Evolutionary conservation across 2,797 vertebrate species (phyloP), one percentile per base, ranked within the genome.

Genomic region (Dallia pectoralis): DNA sequence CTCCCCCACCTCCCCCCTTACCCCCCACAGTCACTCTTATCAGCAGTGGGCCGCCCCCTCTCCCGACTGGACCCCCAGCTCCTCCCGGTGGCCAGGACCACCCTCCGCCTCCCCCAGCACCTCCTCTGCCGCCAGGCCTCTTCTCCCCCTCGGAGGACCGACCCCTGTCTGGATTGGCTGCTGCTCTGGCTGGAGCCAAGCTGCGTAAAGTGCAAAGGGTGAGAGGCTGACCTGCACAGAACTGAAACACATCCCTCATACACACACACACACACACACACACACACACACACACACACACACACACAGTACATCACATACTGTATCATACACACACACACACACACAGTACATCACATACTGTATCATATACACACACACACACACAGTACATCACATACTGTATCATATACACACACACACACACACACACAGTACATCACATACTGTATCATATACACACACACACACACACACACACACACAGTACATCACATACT

Each of bases 181-280:
- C 96, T 47, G 97, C 97, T 22, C 95, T 98, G 4, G 96, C 97
- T 65, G 96, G 97, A 90, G 97, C 97, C 85, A 99, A 97, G 85
- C 94, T 99, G 82, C 93, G 96, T 84, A 98, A 97, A 93, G 96
- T 99, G 89, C 92, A 94, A 81, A 88, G 95, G 94, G 97, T 99
- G 94, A 96, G 91, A 33, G 76, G 64, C 4, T 36, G 33, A 49
- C 32, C 56, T 25, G 1, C 64, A 30, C 48, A 67, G 56, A 49
- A 73, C 32, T 3, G 33, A 36, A 27, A 62, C 25, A 75, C 3
- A 48, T 56, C 67, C 4, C 63, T 74, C 70, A 79, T 30, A 40
- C 78, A 78, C 56, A 40, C 66, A 12, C 69, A 75, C 72, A 75
- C 47, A 66, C 29, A 53, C 56, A 27, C 74, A 77, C 76, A 67